These are phyloP conservation scores for Nannobrachium achirus DNA, from an alignment of 2,113 vertebrate species.

Conservation along the genomic window DNA sequence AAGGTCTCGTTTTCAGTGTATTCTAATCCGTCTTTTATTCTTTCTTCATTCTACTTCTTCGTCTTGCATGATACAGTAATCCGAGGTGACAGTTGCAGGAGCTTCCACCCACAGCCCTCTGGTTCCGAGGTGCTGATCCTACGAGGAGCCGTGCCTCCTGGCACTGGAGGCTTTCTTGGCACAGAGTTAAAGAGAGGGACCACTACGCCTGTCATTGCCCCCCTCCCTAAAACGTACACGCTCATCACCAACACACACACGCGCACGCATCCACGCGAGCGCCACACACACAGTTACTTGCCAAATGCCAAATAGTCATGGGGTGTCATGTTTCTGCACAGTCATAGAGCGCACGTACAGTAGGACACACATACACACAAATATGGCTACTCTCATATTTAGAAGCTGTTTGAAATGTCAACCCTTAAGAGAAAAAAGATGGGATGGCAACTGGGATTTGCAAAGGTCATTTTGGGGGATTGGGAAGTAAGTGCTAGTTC, in stretches of 20 bases:
- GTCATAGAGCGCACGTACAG: constrained; percentile 62
- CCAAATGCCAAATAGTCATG: constrained; percentile 68
- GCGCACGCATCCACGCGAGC: constrained; percentile 6
- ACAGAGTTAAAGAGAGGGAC: constrained; percentile 36
- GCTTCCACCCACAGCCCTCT: no score
- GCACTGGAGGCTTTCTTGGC: constrained; percentile 29
- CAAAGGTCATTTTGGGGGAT: no score
- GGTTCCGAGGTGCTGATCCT: no score
- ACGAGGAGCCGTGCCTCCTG: constrained; percentile 8
- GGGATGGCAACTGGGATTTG: background rate
- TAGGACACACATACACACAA: constrained; percentile 49
- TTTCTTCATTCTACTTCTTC: constrained; percentile 11
- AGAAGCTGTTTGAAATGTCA: constrained; percentile 58
- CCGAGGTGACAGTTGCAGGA: constrained; percentile 1
- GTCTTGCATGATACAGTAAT: constrained; percentile 11
- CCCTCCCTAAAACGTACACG: constrained; percentile 3
- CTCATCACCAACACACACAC: constrained; percentile 1
- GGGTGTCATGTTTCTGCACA: constrained; percentile 70
- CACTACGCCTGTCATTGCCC: constrained; percentile 24
- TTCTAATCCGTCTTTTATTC: background rate
- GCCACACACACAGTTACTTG: constrained; percentile 18
- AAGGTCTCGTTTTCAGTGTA: background rate
- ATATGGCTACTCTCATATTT: constrained; percentile 49
- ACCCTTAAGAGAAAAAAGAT: constrained; percentile 43
- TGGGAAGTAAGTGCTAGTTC: no score